Evolutionary conservation across 2,113 vertebrate species (phyloP), one percentile per base, ranked within the genome.

Genomic region (Mungos mungo): DNA sequence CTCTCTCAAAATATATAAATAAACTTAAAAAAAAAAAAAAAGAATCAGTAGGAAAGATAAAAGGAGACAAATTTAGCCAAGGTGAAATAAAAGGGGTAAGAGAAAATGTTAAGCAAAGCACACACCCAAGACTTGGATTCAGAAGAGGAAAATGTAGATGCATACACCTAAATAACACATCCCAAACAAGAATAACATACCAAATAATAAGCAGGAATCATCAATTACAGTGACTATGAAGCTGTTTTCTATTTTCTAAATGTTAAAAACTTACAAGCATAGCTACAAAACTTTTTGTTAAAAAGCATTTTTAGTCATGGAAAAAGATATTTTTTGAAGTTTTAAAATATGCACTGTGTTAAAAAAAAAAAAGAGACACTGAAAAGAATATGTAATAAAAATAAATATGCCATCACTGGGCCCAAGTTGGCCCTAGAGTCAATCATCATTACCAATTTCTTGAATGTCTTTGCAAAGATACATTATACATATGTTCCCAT

Each of bases 51-150:
- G 23, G 27, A 83, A 65, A 35, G 38, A 96, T 25, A 57, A 52
- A 89, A 41, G 82, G 14, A 81, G 54, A 93, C 8, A 83, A 60
- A 84, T 41, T 18, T 83, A 50, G 25, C 11, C 27, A 47, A 5
- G 2, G 7, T 94, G 23, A 89, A 71, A 87, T 60, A 60, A 66
- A 92, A 66, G 23, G 14, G 19, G 1, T 15, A 35, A 21, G 5
- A 76, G 41, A 97, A 85, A 82, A 95, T 47, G 14, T 33, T 72
- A 82, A 63, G 60, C 35, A 92, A 95, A 96, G 38, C 18, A 38
- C 63, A 84, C 72, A 9, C 10, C 31, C 27, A 93, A 6, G 25
- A 50, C 1, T 9, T 68, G 14, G 8, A 14, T 23, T 35, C 9
- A 80, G 29, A 25, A 71, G 12, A 71, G 7, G 7, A 60, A 91